These are phyloP conservation scores for Sitobion miscanthi DNA, from an alignment of 1,140 invertebrate species.

Conservation along the genomic window DNA sequence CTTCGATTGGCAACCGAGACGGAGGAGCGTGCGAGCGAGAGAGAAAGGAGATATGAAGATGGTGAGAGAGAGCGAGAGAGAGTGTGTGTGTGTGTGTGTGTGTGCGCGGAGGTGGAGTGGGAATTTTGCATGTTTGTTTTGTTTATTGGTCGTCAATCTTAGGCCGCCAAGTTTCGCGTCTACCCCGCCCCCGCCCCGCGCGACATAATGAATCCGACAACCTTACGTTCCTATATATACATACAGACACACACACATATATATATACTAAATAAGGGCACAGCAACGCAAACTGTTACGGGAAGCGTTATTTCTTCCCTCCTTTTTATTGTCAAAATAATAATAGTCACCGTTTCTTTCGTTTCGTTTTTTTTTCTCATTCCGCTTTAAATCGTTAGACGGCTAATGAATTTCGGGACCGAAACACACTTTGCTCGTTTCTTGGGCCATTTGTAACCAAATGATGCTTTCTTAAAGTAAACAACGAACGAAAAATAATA, in stretches of 20 bases:
- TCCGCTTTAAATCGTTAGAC: conserved; percentile 51
- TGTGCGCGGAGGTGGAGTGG: neutral
- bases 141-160: conserved; percentile 54
- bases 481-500: conserved; percentile 7
- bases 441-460: conserved; percentile 56
- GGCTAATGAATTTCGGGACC: conserved; percentile 56
- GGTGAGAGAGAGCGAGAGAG: neutral
- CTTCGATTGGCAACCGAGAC: conserved; percentile 31
- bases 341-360: conserved; percentile 52
- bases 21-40: neutral
- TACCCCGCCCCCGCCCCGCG: neutral
- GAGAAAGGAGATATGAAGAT: neutral
- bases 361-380: conserved; percentile 31
- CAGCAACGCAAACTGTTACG: neutral
- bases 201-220: conserved; percentile 52
- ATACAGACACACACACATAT: neutral
- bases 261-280: neutral
- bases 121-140: conserved; percentile 50
- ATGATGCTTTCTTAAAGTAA: conserved; percentile 32
- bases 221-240: conserved; percentile 32
- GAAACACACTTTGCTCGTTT: conserved; percentile 48
- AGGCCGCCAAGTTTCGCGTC: conserved; percentile 8
- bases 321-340: conserved; percentile 56
- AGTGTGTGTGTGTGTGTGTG: neutral
- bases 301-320: conserved; percentile 43